Evolutionary conservation across 1,140 invertebrate species (phyloP), one percentile per base, ranked within the genome.

Genomic region (Oryctes rhinoceros): DNA sequence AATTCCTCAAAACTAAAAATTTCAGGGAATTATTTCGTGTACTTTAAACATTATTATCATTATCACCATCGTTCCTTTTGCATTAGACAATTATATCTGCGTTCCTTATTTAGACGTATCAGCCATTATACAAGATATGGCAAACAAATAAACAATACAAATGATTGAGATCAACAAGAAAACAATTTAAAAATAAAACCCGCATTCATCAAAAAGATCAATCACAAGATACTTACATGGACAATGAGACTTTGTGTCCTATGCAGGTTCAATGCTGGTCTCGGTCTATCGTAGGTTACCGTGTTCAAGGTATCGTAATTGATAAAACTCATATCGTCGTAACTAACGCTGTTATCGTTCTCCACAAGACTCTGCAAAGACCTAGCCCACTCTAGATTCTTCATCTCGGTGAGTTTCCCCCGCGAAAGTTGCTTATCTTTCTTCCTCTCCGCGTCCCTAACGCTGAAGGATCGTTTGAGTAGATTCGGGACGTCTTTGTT

Each of bases 321-420:
- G 39, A 88, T 83, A 81, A 85, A 88, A 84, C 86, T 87, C 59
- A 88, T 81, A 79, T 88, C 87, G 47, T 87, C 83, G 78, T 88
- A 88, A 82, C 86, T 87, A 79, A 88, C 86, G 78, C 81, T 83
- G 24, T 82, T 82, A 80, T 88, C 87, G 47, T 74, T 87, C 80
- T 87, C 87, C 7, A 87, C 86, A 53, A 88, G 81, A 37, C 84
- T 86, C 80, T 87, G 85, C 39, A 88, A 81, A 5, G 86, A 87
- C 62, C 84, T 82, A 11, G 82, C 82, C 87, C 87, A 88, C 78
- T 87, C 83, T 49, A 83, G 80, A 13, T 83, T 83, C 71, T 85
- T 86, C 71, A 80, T 83, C 62, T 86, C 84, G 9, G 80, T 80
- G 13, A 85, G 67, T 75, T 83, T 82, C 76, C 84, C 85, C 59